Percentiles rank a stretch among this genome's conserved stretches.
Conservation (phyloP, 2,888 invertebrate species). For the Heteromyza rotundicornis region DNA sequence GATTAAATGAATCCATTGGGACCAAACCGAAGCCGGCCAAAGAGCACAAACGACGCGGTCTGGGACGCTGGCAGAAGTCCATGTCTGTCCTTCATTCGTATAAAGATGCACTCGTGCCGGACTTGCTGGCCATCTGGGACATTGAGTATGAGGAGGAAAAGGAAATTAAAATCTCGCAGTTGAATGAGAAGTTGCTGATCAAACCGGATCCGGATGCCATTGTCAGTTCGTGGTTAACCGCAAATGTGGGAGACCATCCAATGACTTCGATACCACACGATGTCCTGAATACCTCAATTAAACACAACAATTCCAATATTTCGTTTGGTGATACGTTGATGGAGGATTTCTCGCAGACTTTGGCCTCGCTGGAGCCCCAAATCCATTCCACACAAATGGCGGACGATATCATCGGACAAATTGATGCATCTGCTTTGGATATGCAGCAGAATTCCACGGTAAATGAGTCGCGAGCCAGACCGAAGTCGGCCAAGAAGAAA, state of each 20-base stretch:
- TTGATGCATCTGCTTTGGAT: conserved; percentile 14
- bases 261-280: conserved; percentile 23
- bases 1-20: no score
- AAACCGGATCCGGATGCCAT: conserved; percentile 24
- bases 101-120: conserved; percentile 44
- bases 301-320: not conserved
- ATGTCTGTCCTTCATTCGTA: conserved; percentile 34
- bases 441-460: conserved; percentile 10
- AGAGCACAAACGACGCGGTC: conserved; percentile 12
- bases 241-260: conserved; percentile 9
- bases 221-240: conserved; percentile 30
- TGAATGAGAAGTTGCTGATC: not conserved
- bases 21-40: no score
- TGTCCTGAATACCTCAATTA: not conserved
- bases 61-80: conserved; percentile 47
- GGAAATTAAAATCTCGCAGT: conserved; percentile 8
- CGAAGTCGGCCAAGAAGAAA: conserved; percentile 33
- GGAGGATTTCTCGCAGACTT: conserved; percentile 15
- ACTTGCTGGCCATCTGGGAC: conserved; percentile 46
- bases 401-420: conserved; percentile 9
- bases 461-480: no score
- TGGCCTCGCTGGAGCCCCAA: not conserved
- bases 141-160: conserved; percentile 36
- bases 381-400: conserved; percentile 30
- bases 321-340: not conserved